Percentiles rank a stretch among this genome's conserved stretches.
Conservation (phyloP, 2,797 vertebrate species). For the Tenualosa ilisha region DNA sequence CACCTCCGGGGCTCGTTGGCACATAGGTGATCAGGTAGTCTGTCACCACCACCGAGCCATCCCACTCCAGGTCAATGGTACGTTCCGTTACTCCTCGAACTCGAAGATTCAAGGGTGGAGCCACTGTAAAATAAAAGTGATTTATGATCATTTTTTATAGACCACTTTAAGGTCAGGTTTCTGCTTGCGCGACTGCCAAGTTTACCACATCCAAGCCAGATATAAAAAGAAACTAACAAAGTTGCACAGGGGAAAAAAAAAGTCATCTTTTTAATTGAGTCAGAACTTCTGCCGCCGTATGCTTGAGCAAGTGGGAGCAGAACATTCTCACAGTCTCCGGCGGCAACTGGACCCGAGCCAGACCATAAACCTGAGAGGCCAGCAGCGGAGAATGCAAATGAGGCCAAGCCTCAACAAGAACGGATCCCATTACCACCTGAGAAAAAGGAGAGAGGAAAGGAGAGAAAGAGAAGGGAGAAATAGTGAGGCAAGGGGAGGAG, state of each 20-base stretch:
- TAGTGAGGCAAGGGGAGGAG: background rate
- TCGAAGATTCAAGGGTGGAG: slow-evolving; percentile 85
- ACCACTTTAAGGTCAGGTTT: background rate
- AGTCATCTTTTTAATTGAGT: slow-evolving; percentile 39
- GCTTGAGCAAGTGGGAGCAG: slow-evolving; percentile 42
- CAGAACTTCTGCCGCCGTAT: slow-evolving; percentile 45
- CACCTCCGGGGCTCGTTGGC: slow-evolving; percentile 78
- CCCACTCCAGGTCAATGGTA: slow-evolving; percentile 90
- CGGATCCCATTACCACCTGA: background rate
- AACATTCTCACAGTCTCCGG: slow-evolving; percentile 50
- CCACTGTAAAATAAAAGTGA: slow-evolving; percentile 73
- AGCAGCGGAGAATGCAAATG: slow-evolving; percentile 63
- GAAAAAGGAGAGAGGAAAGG: background rate
- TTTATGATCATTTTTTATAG: no score
- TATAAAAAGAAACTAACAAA: background rate
- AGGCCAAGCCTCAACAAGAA: slow-evolving; percentile 24
- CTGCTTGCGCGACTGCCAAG: background rate
- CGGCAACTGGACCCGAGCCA: slow-evolving; percentile 48
- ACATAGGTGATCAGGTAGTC: slow-evolving; percentile 92
- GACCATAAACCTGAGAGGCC: slow-evolving; percentile 56
- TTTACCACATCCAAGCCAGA: background rate
- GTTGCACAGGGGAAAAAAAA: background rate
- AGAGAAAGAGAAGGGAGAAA: background rate
- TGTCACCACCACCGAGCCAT: slow-evolving; percentile 81
- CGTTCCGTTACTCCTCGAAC: slow-evolving; percentile 82